These are phyloP conservation scores for Stenchaetothrips biformis DNA, from an alignment of 2,888 invertebrate genomes.

Conservation along the genomic window DNA sequence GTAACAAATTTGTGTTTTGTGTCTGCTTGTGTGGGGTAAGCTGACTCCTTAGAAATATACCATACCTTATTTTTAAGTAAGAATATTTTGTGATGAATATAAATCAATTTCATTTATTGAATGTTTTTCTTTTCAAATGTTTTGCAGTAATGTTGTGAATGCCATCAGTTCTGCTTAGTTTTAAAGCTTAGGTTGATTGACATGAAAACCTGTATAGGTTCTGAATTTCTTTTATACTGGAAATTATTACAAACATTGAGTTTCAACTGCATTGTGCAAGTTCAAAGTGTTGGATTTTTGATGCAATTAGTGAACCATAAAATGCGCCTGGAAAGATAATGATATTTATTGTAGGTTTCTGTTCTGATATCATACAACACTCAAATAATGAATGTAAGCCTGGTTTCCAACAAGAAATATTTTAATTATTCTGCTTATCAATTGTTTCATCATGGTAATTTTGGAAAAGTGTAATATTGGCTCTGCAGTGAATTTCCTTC, in stretches of 20 bases:
- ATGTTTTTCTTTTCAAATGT: background rate
- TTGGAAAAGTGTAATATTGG: no score
- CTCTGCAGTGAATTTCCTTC: no score
- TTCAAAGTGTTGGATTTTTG: background rate
- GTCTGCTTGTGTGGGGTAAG: no score
- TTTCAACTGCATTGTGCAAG: background rate
- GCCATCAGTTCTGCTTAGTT: background rate
- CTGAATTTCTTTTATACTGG: no score
- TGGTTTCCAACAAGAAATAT: background rate
- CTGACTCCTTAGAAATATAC: no score
- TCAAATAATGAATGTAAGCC: background rate
- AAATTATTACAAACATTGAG: no score
- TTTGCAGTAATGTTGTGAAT: background rate
- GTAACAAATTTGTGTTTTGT: no score
- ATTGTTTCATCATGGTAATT: no score
- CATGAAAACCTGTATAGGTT: no score
- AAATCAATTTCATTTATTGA: background rate
- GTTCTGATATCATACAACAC: background rate
- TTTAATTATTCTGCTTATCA: no score
- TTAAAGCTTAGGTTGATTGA: background rate
- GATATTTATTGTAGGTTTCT: background rate
- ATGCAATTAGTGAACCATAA: background rate
- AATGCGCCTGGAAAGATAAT: background rate
- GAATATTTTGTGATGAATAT: background rate
- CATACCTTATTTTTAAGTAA: background rate